Evolutionary conservation across 2,797 vertebrate species (phyloP), one percentile per base, ranked within the genome.

Genomic region (Loris lydekkerianus): DNA sequence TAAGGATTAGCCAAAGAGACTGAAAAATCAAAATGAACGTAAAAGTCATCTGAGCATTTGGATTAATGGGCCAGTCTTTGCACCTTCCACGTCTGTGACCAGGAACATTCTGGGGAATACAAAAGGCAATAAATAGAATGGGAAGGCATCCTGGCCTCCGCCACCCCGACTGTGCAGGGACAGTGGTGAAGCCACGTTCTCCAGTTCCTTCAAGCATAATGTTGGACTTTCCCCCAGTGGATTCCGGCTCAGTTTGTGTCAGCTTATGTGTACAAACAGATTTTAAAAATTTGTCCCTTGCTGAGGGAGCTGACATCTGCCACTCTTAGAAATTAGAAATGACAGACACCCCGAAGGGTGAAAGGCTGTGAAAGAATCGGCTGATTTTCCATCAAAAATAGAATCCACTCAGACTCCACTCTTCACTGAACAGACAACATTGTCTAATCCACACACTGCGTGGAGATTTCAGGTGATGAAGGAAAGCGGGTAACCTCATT

Each of bases 311-410:
- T 97, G 97, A 97, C 95, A 97, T 95, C 94, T 96, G 97, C 87
- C 97, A 97, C 93, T 97, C 94, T 96, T 69, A 72, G 95, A 76
- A 95, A 97, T 93, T 73, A 95, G 84, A 94, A 92, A 94, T 96
- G 97, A 94, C 94, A 95, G 91, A 94, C 49, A 70, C 95, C 94
- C 93, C 0, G 65, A 94, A 97, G 96, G 96, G 93, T 84, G 85
- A 96, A 93, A 92, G 77, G 80, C 89, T 70, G 11, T 60, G 88
- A 82, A 89, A 67, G 85, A 75, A 93, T 86, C 14, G 11, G 87
- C 77, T 92, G 81, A 88, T 90, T 96, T 95, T 56, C 85, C 23
- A 13, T 96, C 63, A 49, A 91, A 91, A 95, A 78, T 76, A 92
- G 77, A 90, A 96, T 82, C 46, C 25, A 43, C 34, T 77, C n/a